phyloP scores from a whole-genome alignment of 1,140 invertebrate species.

The Trialeurodes vaporariorum region DNA sequence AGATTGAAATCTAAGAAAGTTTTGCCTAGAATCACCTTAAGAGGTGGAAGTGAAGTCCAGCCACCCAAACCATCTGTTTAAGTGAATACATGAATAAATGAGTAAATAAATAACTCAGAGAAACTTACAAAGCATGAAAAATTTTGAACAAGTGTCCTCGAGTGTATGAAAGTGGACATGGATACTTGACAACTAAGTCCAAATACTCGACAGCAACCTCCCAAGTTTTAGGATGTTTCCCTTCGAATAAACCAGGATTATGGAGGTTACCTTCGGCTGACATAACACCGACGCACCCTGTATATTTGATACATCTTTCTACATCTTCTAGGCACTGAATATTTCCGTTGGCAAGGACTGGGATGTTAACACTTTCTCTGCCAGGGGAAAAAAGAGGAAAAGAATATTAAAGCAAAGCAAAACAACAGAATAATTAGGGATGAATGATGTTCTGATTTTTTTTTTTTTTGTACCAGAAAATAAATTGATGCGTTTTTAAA shows the following conservation, averaged over 20 bases:
- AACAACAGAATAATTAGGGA: too few species aligned
- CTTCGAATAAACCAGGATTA: conserved; percentile 84
- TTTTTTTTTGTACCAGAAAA: too few species aligned
- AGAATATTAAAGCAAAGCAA: too few species aligned
- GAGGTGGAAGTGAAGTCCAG: background rate
- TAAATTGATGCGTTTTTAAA: too few species aligned
- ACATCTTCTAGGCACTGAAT: conserved; percentile 87
- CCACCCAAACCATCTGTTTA: background rate
- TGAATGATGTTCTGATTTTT: too few species aligned
- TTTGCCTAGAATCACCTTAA: too few species aligned
- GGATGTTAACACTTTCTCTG: conserved; percentile 75
- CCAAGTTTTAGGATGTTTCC: conserved; percentile 65
- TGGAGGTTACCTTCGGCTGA: conserved; percentile 88
- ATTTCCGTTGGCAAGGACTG: conserved; percentile 96
- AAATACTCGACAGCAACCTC: conserved; percentile 84
- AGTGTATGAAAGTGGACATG: conserved; percentile 79
- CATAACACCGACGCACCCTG: conserved; percentile 82
- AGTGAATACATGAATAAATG: background rate
- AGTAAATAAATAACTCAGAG: background rate
- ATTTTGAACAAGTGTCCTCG: conserved; percentile 95
- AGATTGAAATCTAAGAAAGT: too few species aligned
- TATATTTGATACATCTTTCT: conserved; percentile 68
- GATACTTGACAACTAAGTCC: conserved; percentile 65
- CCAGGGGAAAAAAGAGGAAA: too few species aligned
- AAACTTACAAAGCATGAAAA: conserved; percentile 83